Evolutionary conservation across 2,888 invertebrate genomes (phyloP).

Genomic region (Agonopterix subpropinquella): DNA sequence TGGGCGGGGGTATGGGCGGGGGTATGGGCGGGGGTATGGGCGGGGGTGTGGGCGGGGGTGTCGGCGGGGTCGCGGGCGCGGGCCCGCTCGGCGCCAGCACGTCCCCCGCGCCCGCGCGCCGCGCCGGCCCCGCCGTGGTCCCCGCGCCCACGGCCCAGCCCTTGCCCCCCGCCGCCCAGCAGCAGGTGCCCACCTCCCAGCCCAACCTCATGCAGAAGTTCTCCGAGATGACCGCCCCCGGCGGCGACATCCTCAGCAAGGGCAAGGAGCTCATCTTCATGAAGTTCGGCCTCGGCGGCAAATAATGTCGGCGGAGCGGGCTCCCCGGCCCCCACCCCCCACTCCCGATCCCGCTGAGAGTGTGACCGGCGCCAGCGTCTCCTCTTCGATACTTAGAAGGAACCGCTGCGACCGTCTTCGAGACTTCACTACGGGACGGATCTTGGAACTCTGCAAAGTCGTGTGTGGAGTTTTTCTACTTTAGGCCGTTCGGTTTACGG

Average conservation of each 20-base stretch:
- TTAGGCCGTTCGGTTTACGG: slow-evolving; percentile 40
- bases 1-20: slow-evolving; percentile 22
- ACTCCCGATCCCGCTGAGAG: slow-evolving; percentile 9
- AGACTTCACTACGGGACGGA: slow-evolving; percentile 2
- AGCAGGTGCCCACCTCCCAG: slow-evolving; percentile 58
- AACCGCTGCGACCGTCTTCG: slow-evolving; percentile 23
- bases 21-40: slow-evolving; percentile 18
- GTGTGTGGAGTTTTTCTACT: slow-evolving; percentile 43
- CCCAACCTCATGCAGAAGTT: slow-evolving; percentile 93
- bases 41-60: slow-evolving; percentile 15
- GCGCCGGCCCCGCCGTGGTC: slow-evolving; percentile 57
- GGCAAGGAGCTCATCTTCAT: slow-evolving; percentile 96
- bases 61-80: slow-evolving; percentile 22
- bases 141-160: slow-evolving; percentile 66
- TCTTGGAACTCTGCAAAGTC: slow-evolving; percentile 30
- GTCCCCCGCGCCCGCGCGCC: slow-evolving; percentile 62
- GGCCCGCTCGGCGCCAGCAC: slow-evolving; percentile 15
- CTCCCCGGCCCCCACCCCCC: slow-evolving; percentile 24
- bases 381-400: slow-evolving; percentile 8
- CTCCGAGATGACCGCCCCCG: slow-evolving; percentile 91
- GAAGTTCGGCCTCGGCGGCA: slow-evolving; percentile 92
- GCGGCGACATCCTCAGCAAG: slow-evolving; percentile 93
- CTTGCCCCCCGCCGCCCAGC: slow-evolving; percentile 30
- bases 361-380: slow-evolving; percentile 11
- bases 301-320: slow-evolving; percentile 72